These are phyloP conservation scores for Melipona beecheii DNA, from an alignment of 2,888 invertebrate species.

Conservation along the genomic window DNA sequence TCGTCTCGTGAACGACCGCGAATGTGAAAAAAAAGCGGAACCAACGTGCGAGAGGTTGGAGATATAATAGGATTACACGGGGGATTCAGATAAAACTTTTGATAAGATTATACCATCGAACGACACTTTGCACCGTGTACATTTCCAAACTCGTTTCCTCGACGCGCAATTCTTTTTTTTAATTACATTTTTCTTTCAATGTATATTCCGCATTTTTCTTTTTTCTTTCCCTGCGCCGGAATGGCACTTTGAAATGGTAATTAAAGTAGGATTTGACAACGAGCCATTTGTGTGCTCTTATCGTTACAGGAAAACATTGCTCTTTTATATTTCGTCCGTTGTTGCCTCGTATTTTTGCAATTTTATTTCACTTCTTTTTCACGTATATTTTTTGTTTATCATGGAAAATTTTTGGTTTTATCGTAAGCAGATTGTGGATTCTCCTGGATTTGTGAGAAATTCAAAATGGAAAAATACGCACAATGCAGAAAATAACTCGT, in stretches of 20 bases:
- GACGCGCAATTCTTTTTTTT: neutral
- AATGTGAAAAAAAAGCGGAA: conserved; percentile 25
- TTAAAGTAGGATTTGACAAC: neutral
- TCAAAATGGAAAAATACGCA: too few relatives aligned
- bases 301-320: neutral
- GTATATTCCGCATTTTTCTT: neutral
- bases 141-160: conserved; percentile 1
- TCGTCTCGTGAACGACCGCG: conserved; percentile 1
- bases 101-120: conserved; percentile 61
- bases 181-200: too few relatives aligned
- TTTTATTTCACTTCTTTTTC: too few relatives aligned
- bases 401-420: too few relatives aligned
- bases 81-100: conserved; percentile 60
- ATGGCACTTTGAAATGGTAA: neutral
- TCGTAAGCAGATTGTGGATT: too few relatives aligned
- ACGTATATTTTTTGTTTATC: too few relatives aligned
- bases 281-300: neutral
- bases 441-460: too few relatives aligned
- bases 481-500: too few relatives aligned
- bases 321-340: too few relatives aligned
- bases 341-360: too few relatives aligned
- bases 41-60: conserved; percentile 39
- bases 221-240: neutral
- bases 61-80: conserved; percentile 57
- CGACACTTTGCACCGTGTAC: conserved; percentile 25